Base-by-base conservation (phyloP, 2,888 invertebrate species). In the Brachyptera putata region DNA sequence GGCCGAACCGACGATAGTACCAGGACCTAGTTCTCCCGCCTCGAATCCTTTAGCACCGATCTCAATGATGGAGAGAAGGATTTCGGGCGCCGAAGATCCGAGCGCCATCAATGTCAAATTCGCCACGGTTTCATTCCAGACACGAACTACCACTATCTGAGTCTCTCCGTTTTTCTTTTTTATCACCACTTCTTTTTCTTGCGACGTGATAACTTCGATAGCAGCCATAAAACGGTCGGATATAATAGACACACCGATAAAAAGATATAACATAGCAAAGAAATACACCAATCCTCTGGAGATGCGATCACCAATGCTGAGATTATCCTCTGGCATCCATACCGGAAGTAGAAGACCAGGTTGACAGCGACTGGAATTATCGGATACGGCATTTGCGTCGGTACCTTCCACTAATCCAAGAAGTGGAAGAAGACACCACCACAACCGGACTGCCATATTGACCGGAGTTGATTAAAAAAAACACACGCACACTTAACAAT, bases 71-170 rank as follows among this genome's bases (percentile, higher is more conserved):
- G 98, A 98, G 46, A 99, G 79, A 22, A 99, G 79, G 72, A 99
- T 99, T 77, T 99, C 99, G 0, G 99, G 99, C 1, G 98, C 98
- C 69, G 96, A 97, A 21, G 97, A 97, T 1, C 99, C 98, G 58
- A 99, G 78, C 13, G 99, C 99, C 99, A 99, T 99, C 57, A 99
- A 81, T 3, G 98, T 99, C 67, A 99, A 79, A 77, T 99, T 99
- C 65, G 97, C 97, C 43, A 99, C 98, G 1, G 99, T 98, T 75
- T 98, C 98, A 76, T 99, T 99, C 99, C 99, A 99, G 61, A 99
- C 91, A 61, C 97, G 83, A 14, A 99, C 97, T 56, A 88, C 89
- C 43, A 98, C 81, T 67, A 91, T 89, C 71, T 95, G 91, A 13
- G 84, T 84, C 63, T 93, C 91, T 63, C 93, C 92, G 70, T 90